Conservation (phyloP, 2,113 vertebrate genomes). For the Grammomys surdaster region DNA sequence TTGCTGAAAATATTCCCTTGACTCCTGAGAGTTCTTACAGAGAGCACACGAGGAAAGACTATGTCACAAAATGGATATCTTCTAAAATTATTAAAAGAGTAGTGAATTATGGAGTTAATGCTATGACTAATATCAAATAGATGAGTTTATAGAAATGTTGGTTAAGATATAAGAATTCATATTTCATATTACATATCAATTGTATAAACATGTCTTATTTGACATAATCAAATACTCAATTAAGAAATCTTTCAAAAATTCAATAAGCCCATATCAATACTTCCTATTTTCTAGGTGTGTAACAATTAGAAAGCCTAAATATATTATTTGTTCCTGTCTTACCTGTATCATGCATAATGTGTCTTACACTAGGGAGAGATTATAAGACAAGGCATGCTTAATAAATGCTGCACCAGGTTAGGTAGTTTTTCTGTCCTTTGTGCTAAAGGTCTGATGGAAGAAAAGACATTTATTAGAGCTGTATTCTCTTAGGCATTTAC, state of each 20-base stretch:
- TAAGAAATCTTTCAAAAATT: conserved; percentile 44
- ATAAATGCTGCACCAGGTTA: conserved; percentile 64
- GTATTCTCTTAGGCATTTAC: conserved; percentile 81
- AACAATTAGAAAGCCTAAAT: conserved; percentile 67
- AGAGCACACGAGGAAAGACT: not conserved
- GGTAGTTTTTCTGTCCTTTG: conserved; percentile 78
- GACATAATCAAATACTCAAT: conserved; percentile 13
- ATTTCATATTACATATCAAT: not conserved
- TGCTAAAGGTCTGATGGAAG: conserved; percentile 69
- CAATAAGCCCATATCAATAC: conserved; percentile 3
- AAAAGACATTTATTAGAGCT: conserved; percentile 67
- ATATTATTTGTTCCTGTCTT: conserved; percentile 66
- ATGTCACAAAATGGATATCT: not conserved
- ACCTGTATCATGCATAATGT: conserved; percentile 57
- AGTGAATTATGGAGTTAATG: not conserved
- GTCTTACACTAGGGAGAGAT: not conserved
- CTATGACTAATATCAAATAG: not conserved
- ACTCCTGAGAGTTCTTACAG: not conserved
- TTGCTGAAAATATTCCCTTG: not conserved
- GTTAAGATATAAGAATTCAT: not conserved
- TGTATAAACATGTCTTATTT: not conserved
- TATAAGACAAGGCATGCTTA: conserved; percentile 35
- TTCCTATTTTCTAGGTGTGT: conserved; percentile 6
- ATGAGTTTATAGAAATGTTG: not conserved
- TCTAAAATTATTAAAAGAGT: conserved; percentile 30